Evolutionary conservation across 2,113 vertebrate species (phyloP).

Genomic region (Coregonus clupeaformis): DNA sequence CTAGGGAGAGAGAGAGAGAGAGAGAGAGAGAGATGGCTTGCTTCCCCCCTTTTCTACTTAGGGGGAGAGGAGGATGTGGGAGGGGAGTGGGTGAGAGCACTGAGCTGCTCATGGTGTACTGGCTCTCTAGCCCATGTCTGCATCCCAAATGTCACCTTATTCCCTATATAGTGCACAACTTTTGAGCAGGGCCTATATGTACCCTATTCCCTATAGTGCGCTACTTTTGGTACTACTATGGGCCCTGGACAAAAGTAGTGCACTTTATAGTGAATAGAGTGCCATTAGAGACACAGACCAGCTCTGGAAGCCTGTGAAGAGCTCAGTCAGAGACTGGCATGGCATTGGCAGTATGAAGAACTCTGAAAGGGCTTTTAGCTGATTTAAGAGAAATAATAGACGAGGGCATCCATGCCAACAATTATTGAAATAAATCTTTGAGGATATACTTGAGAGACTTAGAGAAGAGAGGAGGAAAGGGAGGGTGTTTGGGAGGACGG

Average conservation of each 20-base stretch:
- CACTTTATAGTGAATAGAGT: too few species aligned
- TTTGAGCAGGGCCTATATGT: too few species aligned
- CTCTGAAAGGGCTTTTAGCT: constrained; percentile 9
- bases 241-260: too few species aligned
- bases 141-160: too few species aligned
- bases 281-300: not conserved
- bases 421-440: constrained; percentile 26
- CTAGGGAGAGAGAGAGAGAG: too few species aligned
- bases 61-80: not conserved
- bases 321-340: constrained; percentile 39
- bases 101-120: constrained; percentile 21
- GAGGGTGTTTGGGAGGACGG: constrained; percentile 12
- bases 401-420: constrained; percentile 15
- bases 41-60: not conserved
- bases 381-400: constrained; percentile 31
- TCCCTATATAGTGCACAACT: constrained; percentile 11
- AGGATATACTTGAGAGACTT: constrained; percentile 22
- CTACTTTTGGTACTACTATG: too few species aligned
- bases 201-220: too few species aligned
- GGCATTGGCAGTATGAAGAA: not conserved
- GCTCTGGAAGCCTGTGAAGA: constrained; percentile 36
- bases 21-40: not conserved
- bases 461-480: not conserved
- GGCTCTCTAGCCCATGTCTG: too few species aligned
- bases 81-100: constrained; percentile 3